Base-by-base conservation (phyloP, 2,888 invertebrate genomes). In the Ptychoptera contaminata region DNA sequence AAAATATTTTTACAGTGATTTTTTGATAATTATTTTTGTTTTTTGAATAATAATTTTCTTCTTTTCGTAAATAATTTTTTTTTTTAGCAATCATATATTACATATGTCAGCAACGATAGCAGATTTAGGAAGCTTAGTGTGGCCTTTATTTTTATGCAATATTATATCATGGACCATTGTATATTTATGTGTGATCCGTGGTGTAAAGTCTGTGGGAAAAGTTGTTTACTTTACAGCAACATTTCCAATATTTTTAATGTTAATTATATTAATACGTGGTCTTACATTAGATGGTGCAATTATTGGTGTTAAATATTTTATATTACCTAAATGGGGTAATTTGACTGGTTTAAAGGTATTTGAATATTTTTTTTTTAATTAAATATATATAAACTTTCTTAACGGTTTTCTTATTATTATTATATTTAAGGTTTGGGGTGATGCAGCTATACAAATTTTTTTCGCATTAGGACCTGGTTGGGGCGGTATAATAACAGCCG, bases 361-460 rank as follows among this genome's bases (percentile, higher is more conserved):
- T 23, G n/a, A n/a, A n/a, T n/a, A n/a, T n/a, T n/a, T n/a, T 23
- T 3, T 4, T 29, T 14, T 16, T 16, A 12, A 40, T 6, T 40
- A 45, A 9, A 16, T 32, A 12, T 40, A 39, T 37, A 37, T 32
- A 15, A 29, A 38, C 32, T 44, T 35, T 39, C 47, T 43, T 45
- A 46, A 31, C 46, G 47, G 45, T 46, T 43, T 48, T 49, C n/a
- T n/a, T n/a, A n/a, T 23, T 23, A 23, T 7, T 5, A 23, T 23
- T 5, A 23, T 23, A 23, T 23, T 23, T 23, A 55, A 85, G 85
- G 82, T 91, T 5, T 92, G 92, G 92, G 81, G 84, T 1, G 90
- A 91, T 61, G 92, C 92, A 1, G 87, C 88, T 0, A 79, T 87
- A n/a, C 91, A 92, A 65, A 82, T 92, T 51, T 90, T 92, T 65